Evolutionary conservation across 30 jellyfish, hydroid and myxozoan species (phyloP).

Genomic region (Chironex yamaguchii): DNA sequence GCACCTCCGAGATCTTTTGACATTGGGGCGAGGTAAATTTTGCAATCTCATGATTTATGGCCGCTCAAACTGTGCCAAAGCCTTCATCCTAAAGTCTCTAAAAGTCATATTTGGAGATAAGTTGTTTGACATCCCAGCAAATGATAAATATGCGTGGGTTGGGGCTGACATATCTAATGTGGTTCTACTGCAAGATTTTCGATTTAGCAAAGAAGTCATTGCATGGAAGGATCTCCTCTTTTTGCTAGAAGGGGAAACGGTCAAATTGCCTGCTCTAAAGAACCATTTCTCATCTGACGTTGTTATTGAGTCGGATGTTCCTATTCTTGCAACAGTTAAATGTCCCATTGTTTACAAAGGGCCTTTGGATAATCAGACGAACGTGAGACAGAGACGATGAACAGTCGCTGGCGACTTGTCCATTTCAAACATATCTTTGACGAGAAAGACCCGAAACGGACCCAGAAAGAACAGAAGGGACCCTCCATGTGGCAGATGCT

Average conservation of each 20-base stretch:
- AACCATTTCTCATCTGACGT: slow-evolving; percentile 1
- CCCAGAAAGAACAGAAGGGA: too few species aligned
- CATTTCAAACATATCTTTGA: slow-evolving; percentile 2
- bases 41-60: too few species aligned
- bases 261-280: slow-evolving; percentile 20
- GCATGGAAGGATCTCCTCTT: slow-evolving; percentile 63
- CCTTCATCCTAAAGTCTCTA: too few species aligned
- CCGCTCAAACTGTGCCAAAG: too few species aligned
- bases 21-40: too few species aligned
- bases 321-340: slow-evolving; percentile 29
- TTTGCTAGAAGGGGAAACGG: slow-evolving; percentile 54
- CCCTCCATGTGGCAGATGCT: slow-evolving; percentile 41
- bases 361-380: slow-evolving; percentile 30
- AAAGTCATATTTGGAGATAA: not conserved
- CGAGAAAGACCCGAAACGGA: not conserved
- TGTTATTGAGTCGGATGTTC: not conserved
- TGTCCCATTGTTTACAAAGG: slow-evolving; percentile 25
- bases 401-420: slow-evolving; percentile 22
- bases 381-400: slow-evolving; percentile 58
- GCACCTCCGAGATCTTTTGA: too few species aligned
- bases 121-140: slow-evolving; percentile 5
- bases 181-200: slow-evolving; percentile 24
- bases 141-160: slow-evolving; percentile 42
- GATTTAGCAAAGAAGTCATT: slow-evolving; percentile 21
- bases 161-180: slow-evolving; percentile 47